Evolutionary conservation across 2,113 vertebrate species (phyloP), one percentile per base, ranked within the genome.

Genomic region (Toxotes jaculatrix): DNA sequence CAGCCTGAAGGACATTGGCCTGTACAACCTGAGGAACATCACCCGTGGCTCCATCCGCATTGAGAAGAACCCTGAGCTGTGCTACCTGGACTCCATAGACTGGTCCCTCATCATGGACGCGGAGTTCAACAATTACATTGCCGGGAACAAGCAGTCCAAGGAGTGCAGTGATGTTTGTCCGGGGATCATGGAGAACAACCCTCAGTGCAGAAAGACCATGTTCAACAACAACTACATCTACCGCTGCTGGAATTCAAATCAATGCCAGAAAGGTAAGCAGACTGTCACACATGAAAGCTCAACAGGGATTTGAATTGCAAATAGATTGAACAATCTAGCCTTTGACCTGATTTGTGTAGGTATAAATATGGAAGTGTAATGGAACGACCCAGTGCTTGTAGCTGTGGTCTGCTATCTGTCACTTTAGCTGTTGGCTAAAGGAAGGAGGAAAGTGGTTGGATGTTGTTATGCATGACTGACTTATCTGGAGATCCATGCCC

Each of bases 11-110:
- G 98, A 99, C 90, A 98, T 99, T 0, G 98, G 98, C 38, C 95
- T 99, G 45, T 95, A 96, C 91, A 99, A 96, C 89, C 89, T 99
- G 91, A 95, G 96, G 85, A 99, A 99, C 94, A 98, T 99, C 88
- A 99, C 98, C 0, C 96, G 98, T 0, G 98, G 98, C 5, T 96
- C 98, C 91, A 97, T 99, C 82, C 94, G 98, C n/a, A 99, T 99
- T 0, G 98, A 99, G 93, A 99, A 99, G 91, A 99, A 99, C 69
- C 97, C 97, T 0, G 98, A 99, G 92, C 96, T 99, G 78, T 99
- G 98, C 91, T 99, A 99, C 95, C 94, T 99, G 82, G 97, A 98
- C 91, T 98, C 98, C 0, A 95, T 99, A 49, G 98, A 99, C 95
- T 99, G 98, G 98, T 99, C 98, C 5, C 95, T 98, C 66, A 96